phyloP scores from a whole-genome alignment of 2,113 vertebrate species.

The human region DNA sequence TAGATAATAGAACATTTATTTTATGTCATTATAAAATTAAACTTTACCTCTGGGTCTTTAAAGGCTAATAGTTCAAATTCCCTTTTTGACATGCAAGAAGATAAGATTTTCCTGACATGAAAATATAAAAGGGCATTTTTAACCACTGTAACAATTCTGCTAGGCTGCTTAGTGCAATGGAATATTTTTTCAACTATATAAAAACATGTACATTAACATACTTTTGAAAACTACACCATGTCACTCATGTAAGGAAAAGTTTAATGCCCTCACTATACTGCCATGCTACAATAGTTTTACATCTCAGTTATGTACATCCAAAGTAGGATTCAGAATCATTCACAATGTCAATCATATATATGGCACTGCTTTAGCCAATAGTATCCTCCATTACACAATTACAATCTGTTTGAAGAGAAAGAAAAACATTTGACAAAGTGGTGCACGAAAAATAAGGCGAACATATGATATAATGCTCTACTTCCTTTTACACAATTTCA shows the following conservation, averaged over 20 bases:
- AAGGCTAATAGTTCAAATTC: conserved; percentile 56
- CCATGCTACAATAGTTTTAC: neutral
- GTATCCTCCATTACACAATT: neutral
- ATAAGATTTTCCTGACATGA: conserved; percentile 37
- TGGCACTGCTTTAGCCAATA: neutral
- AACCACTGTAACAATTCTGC: neutral
- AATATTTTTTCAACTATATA: neutral
- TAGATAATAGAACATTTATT: conserved; percentile 65
- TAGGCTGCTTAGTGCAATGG: neutral
- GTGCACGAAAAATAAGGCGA: conserved; percentile 40
- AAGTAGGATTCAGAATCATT: neutral
- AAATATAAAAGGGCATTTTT: conserved; percentile 28
- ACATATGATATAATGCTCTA: neutral
- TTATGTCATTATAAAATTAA: conserved; percentile 71
- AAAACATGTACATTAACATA: conserved; percentile 3
- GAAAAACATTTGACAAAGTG: neutral
- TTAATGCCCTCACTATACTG: neutral
- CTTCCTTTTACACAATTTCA: neutral
- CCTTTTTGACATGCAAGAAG: conserved; percentile 19
- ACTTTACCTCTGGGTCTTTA: conserved; percentile 61
- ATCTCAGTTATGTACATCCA: neutral
- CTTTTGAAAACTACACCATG: neutral
- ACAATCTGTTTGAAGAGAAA: conserved; percentile 53
- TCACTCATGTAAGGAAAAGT: neutral
- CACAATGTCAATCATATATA: neutral